Evolutionary conservation across 1,140 invertebrate genomes (phyloP).

Genomic region (Conopomorpha cramerella): DNA sequence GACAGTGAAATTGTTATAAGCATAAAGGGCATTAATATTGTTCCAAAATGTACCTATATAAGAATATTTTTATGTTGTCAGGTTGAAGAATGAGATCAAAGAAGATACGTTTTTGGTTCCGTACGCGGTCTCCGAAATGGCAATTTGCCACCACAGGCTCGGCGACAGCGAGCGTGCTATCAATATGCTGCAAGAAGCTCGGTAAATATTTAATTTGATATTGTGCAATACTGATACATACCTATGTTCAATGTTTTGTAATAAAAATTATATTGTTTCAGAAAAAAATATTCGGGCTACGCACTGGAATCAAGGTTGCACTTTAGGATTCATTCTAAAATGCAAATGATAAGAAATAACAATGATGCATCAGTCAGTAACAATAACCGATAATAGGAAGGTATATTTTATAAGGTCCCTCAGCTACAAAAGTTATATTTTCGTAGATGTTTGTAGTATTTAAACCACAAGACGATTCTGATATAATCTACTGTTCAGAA

Average conservation of each 20-base stretch:
- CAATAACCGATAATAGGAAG: no score
- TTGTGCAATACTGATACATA: conserved; percentile 3
- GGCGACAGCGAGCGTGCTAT: conserved; percentile 71
- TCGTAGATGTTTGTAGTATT: no score
- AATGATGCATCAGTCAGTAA: no score
- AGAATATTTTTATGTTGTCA: conserved; percentile 15
- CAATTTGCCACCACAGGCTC: conserved; percentile 73
- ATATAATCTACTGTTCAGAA: no score
- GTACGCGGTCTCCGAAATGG: conserved; percentile 86
- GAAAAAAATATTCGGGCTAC: conserved; percentile 89
- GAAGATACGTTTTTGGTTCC: conserved; percentile 87
- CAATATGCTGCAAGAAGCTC: conserved; percentile 79
- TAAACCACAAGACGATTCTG: no score
- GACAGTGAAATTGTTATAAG: no score
- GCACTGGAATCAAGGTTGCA: conserved; percentile 88
- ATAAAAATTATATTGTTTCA: conserved; percentile 48
- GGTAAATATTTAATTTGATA: no score
- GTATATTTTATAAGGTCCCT: no score
- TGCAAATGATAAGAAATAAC: conserved; percentile 22
- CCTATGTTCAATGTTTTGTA: not conserved
- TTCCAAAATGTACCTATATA: no score
- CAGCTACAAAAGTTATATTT: no score
- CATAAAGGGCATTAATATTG: no score
- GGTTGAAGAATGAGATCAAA: conserved; percentile 77
- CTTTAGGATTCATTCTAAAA: conserved; percentile 79